Evolutionary conservation across 1,140 invertebrate genomes (phyloP).

Genomic region (Caerostris extrusa): DNA sequence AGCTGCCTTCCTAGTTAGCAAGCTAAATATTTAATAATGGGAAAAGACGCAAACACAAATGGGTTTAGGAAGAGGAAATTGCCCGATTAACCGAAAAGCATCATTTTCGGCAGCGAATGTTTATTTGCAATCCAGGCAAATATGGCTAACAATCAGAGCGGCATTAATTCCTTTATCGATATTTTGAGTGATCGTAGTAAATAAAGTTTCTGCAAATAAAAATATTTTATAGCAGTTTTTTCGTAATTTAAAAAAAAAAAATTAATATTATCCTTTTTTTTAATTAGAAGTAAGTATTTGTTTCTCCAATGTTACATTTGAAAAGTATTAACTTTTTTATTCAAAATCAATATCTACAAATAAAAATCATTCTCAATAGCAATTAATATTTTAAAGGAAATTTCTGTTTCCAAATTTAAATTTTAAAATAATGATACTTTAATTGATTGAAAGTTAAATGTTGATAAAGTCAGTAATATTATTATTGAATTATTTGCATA

Average conservation of each 20-base stretch:
- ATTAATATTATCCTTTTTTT: not conserved
- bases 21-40: not conserved
- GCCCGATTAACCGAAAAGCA: not conserved
- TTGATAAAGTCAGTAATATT: no score
- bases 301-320: not conserved
- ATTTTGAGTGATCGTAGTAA: not conserved
- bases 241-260: not conserved
- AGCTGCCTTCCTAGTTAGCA: not conserved
- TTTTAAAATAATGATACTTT: no score
- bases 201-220: not conserved
- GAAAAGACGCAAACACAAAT: not conserved
- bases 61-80: conserved; percentile 28
- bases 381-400: no score
- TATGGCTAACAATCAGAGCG: not conserved
- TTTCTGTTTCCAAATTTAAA: no score
- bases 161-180: not conserved
- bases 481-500: no score
- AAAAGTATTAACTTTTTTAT: no score
- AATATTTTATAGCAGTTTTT: not conserved
- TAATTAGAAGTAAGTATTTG: not conserved
- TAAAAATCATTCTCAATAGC: no score
- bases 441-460: no score
- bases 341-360: no score
- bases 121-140: not conserved
- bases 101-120: not conserved